Evolutionary conservation across 2,888 invertebrate species (phyloP), one percentile per base, ranked within the genome.

Genomic region (Tortricodes alternella): DNA sequence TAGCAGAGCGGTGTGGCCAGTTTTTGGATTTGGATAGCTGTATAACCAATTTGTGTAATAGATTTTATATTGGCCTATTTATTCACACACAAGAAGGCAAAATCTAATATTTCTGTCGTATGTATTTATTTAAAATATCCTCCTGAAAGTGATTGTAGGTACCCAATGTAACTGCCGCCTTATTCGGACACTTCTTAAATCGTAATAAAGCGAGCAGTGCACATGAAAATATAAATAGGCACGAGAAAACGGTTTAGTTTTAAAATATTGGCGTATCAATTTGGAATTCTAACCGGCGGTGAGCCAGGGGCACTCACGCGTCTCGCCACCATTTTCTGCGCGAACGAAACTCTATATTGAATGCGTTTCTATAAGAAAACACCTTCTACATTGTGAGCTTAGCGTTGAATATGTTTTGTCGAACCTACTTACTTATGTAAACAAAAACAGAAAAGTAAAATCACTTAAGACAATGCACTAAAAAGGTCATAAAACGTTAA

Each of bases 321-420:
- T 76, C 71, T 69, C 71, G 64, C 73, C 71, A 68, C 76, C 75
- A 85, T 86, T 87, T 86, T 86, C 85, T 85, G 86, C 85, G 77
- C 83, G 78, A 86, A 72, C 75, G 81, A 65, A 84, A 74, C 79
- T 74, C 76, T 75, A 76, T 83, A 85, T 85, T 85, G 86, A 80
- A 85, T 80, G 75, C 81, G 76, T 78, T 78, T 79, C 74, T 80
- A 83, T 78, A 75, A 74, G 74, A 76, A 75, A 76, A 76, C 69
- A 62, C 64, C 63, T 65, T 71, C 63, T 62, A 71, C 67, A 67
- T 55, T 66, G 68, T 53, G 51, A 46, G 39, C 62, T 59, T 50
- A 60, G 49, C 56, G 51, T 53, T 58, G 55, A 57, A n/a, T 34
- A 9, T 39, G 16, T 19, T 41, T 24, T 9, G 15, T 15, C 4